Conservation (phyloP, 2,888 invertebrate species). For the Gymnosoma rotundatum region DNA sequence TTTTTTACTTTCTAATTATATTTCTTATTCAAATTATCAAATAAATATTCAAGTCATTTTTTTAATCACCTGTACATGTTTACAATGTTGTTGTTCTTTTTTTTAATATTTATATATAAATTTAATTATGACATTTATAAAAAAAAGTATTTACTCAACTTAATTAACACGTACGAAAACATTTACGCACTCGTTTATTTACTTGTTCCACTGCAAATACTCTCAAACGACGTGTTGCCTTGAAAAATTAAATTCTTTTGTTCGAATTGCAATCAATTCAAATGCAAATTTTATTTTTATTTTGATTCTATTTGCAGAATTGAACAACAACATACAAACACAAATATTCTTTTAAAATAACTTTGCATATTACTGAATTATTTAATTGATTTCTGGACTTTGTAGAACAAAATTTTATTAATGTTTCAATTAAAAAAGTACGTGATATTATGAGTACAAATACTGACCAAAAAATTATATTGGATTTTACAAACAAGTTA, state of each 20-base stretch:
- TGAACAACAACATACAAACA: neutral
- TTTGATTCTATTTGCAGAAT: neutral
- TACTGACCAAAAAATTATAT: neutral
- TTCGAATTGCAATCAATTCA: constrained; percentile 27
- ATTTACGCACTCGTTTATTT: constrained; percentile 28
- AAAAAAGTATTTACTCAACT: constrained; percentile 49
- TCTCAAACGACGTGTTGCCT: constrained; percentile 10
- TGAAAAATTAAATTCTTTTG: constrained; percentile 22
- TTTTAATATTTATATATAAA: constrained; percentile 32
- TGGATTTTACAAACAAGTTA: neutral
- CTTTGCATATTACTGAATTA: neutral
- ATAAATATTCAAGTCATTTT: too few relatives aligned
- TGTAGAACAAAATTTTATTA: neutral
- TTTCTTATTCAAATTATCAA: too few relatives aligned
- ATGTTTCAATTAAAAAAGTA: neutral
- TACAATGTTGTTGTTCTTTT: too few relatives aligned
- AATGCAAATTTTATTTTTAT: constrained; percentile 30
- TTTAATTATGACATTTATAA: constrained; percentile 40
- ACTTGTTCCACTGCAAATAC: constrained; percentile 13
- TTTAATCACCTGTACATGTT: too few relatives aligned
- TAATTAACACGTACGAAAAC: constrained; percentile 1
- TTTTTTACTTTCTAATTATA: too few relatives aligned
- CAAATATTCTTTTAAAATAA: too few relatives aligned
- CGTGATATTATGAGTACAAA: neutral
- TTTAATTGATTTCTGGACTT: constrained; percentile 34